A percentile compares a stretch with the other conserved stretches of the same genome.
These are phyloP conservation scores for Henicopernis longicauda DNA, from an alignment of 2,113 vertebrate genomes.

Conservation along the genomic window DNA sequence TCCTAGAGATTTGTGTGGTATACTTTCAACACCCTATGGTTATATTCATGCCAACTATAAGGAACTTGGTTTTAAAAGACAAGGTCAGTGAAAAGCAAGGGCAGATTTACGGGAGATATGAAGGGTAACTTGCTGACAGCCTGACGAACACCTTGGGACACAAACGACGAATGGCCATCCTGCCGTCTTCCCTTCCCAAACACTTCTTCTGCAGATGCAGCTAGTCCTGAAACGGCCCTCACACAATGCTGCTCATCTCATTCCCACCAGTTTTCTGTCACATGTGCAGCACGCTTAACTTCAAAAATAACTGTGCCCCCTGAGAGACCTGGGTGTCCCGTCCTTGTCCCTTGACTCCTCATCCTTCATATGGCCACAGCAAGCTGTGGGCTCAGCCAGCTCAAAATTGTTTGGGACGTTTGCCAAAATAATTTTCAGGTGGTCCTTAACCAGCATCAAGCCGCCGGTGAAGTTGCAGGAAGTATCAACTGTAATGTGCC, in stretches of 20 bases:
- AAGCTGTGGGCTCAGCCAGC: neutral
- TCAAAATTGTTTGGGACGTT: neutral
- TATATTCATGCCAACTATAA: neutral
- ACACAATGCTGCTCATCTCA: neutral
- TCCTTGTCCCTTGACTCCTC: neutral
- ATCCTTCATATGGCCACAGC: neutral
- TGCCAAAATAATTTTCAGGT: neutral
- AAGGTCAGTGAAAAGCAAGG: neutral
- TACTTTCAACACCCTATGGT: neutral
- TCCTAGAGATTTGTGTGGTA: neutral
- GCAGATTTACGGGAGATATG: neutral
- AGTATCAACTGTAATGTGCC: neutral
- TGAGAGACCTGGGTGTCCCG: fast-evolving
- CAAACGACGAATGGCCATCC: neutral
- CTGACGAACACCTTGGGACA: neutral
- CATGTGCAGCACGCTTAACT: neutral
- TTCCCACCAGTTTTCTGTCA: neutral
- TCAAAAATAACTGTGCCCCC: neutral
- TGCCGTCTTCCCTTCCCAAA: neutral
- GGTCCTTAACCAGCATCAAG: neutral
- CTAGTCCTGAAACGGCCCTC: neutral
- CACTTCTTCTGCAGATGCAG: neutral
- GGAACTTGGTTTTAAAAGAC: neutral
- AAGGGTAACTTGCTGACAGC: neutral
- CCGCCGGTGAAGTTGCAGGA: neutral